Evolutionary conservation across 2,888 invertebrate genomes (phyloP), one percentile per base, ranked within the genome.

Genomic region (Gryllus longicercus): DNA sequence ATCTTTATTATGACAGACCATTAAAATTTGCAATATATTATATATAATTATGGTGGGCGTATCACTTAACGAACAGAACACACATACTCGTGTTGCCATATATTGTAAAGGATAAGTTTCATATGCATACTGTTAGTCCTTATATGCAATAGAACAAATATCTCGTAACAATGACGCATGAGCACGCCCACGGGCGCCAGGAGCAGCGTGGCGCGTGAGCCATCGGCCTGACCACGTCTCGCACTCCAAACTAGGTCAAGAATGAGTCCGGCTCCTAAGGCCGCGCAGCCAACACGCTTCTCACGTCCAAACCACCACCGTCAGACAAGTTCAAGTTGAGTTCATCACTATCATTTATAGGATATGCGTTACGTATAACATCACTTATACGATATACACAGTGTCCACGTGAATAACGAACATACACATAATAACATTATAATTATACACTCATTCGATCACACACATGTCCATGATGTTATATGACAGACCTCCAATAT

Each of bases 281-380:
- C 38, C 38, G 38, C 38, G 38, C 38, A 38, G 21, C 25, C 2
- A 21, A 76, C 25, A 18, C 25, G 76, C 76, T 76, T 25, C 76
- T 21, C 49, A 49, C 38, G n/a, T 25, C 11, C 25, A 50, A 38
- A 38, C 38, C 38, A 38, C n/a, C 63, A 63, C 63, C 14, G 63
- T 63, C 63, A 63, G 63, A 38, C 38, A 38, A 38, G 38, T 38
- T 38, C 38, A 38, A 63, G 63, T 63, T n/a, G 12, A 63, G 16
- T 63, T 63, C 63, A 63, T 63, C 63, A 63, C 63, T n/a, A 63
- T 14, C 63, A 63, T 63, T 18, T 76, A 79, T 76, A 77, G 38
- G 76, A 79, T 79, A 79, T 79, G 79, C 76, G 49, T 76, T 77
- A 79, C 74, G 79, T 79, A 79, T 79, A 76, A 76, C 51, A 79